Evolutionary conservation across 2,888 invertebrate genomes (phyloP), one percentile per base, ranked within the genome.

Genomic region (Scaeva pyrastri): DNA sequence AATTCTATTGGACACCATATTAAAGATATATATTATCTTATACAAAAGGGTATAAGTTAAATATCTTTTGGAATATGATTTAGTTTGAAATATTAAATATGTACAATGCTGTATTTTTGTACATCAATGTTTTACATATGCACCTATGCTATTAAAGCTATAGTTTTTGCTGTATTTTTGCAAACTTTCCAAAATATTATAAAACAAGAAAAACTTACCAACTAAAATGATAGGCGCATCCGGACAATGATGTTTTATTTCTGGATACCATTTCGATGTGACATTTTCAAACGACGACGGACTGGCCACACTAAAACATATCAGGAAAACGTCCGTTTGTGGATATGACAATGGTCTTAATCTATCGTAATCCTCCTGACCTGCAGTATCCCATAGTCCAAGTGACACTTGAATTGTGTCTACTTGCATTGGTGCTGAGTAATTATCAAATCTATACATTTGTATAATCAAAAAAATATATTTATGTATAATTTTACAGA

Each of bases 221-320:
- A 99, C 98, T 93, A 99, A 95, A 92, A 99, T 97, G 93, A 99
- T 98, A 86, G 99, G 99, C 88, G 99, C 98, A 94, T 99, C 99
- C 87, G 99, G 99, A 94, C 99, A 99, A 93, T 99, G 99, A 93
- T 99, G 99, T 94, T 99, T 98, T 90, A 99, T 98, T 95, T 99
- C 99, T 89, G 99, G 99, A 93, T 98, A 98, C 99, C 99, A 99
- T 94, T 99, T 99, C 89, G 98, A 98, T 91, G 98, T 98, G 88
- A 99, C 98, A 95, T 99, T 99, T 94, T 99, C 99, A 94, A 98
- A 99, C 66, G 99, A 99, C 71, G 99, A 98, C 88, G 99, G 99
- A 93, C 98, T 98, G 91, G 99, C 98, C 89, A 99, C 98, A 93
- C 98, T 98, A 94, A 98, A 99, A 94, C 99, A 99, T 93, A 99